These are phyloP conservation scores for Pogonophryne albipinna DNA, from an alignment of 2,797 vertebrate genomes.

Conservation along the genomic window DNA sequence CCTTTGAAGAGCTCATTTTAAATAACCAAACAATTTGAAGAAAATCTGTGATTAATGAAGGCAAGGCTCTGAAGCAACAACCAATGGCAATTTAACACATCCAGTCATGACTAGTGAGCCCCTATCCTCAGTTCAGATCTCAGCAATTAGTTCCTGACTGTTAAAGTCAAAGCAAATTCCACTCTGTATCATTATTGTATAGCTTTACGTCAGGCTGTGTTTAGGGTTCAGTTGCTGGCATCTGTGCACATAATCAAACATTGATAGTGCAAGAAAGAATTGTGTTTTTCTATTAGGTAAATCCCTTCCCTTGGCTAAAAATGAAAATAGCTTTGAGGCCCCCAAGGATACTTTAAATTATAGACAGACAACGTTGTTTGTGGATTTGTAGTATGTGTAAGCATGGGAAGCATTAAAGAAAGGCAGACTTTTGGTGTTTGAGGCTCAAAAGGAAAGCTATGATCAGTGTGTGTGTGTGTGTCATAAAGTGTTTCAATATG, in stretches of 20 bases:
- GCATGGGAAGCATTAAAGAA: background rate
- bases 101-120: slow-evolving; percentile 7
- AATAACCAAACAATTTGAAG: slow-evolving; percentile 46
- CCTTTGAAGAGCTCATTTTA: slow-evolving; percentile 48
- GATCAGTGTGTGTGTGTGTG: too few relatives aligned
- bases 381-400: background rate
- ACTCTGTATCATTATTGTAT: slow-evolving; percentile 56
- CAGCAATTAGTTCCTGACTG: slow-evolving; percentile 52
- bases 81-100: slow-evolving; percentile 46
- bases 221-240: slow-evolving; percentile 41
- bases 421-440: background rate
- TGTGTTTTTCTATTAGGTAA: slow-evolving; percentile 18
- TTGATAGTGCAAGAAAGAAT: slow-evolving; percentile 39
- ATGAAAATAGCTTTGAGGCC: slow-evolving; percentile 7
- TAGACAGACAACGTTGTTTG: background rate
- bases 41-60: slow-evolving; percentile 53
- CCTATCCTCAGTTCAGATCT: slow-evolving; percentile 42
- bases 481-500: background rate
- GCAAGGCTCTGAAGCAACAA: slow-evolving; percentile 33
- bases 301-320: slow-evolving; percentile 16
- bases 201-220: slow-evolving; percentile 57
- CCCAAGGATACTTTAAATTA: slow-evolving; percentile 22
- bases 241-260: slow-evolving; percentile 45
- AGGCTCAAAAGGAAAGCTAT: background rate
- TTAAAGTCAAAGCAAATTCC: slow-evolving; percentile 60